A percentile compares a stretch with the other conserved stretches of the same genome.
phyloP scores from a whole-genome alignment of 2,888 invertebrate species.

The Orthonevra nobilis region DNA sequence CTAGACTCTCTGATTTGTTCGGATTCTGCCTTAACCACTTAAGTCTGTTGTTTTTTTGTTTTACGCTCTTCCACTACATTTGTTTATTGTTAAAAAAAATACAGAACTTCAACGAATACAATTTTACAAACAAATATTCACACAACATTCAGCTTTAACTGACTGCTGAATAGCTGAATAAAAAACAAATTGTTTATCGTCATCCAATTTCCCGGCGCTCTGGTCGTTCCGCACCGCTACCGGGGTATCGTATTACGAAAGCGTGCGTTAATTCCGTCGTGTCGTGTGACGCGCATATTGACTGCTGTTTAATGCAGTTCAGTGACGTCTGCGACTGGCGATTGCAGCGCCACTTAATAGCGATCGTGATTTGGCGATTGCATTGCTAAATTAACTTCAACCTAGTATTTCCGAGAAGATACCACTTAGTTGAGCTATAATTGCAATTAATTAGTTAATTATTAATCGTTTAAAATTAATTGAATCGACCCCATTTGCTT shows the following conservation, averaged over 20 bases:
- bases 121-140: too few relatives aligned
- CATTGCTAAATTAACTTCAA: conserved; percentile 3
- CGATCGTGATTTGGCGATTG: conserved; percentile 44
- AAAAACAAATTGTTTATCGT: neutral
- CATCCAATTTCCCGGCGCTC: conserved; percentile 20
- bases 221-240: neutral
- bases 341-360: conserved; percentile 37
- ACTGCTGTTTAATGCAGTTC: too few relatives aligned
- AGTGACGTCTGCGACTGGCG: conserved; percentile 42
- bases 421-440: too few relatives aligned
- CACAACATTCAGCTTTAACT: too few relatives aligned
- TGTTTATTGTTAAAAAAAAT: too few relatives aligned
- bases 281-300: conserved; percentile 34
- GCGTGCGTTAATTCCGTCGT: conserved; percentile 8
- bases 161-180: conserved; percentile 11
- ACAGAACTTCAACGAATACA: too few relatives aligned
- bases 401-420: too few relatives aligned
- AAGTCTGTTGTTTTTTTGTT: too few relatives aligned
- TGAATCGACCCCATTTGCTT: conserved; percentile 29
- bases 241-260: conserved; percentile 42
- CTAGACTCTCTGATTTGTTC: too few relatives aligned
- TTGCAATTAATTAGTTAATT: conserved; percentile 56
- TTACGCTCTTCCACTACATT: too few relatives aligned
- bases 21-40: too few relatives aligned
- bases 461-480: conserved; percentile 51